A percentile compares a stretch with the other conserved stretches of the same genome.
These are phyloP conservation scores for Drosophila lacertosa DNA, from an alignment of 1,140 invertebrate species.

Conservation along the genomic window DNA sequence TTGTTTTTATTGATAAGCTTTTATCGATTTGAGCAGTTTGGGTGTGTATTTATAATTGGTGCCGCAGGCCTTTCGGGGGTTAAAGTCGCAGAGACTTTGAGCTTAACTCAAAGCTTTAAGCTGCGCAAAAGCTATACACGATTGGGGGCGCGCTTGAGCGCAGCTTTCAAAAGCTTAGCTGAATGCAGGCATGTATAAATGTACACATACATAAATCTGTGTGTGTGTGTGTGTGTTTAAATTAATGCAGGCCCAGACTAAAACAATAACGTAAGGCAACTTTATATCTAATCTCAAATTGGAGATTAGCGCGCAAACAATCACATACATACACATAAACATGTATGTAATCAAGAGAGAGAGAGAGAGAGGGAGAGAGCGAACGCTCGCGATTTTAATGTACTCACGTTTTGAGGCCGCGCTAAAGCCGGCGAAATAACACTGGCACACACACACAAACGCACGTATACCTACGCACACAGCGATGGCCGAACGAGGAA, in stretches of 20 bases:
- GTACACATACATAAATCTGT: background rate
- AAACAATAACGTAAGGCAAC: constrained; percentile 40
- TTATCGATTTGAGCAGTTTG: constrained; percentile 41
- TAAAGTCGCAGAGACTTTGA: constrained; percentile 29
- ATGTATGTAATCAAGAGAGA: background rate
- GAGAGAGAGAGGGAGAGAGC: background rate
- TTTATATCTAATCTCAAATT: constrained; percentile 72
- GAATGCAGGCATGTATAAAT: background rate
- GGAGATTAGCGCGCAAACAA: constrained; percentile 59
- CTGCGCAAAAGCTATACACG: background rate
- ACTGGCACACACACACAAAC: constrained; percentile 13
- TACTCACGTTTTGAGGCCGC: constrained; percentile 56
- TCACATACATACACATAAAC: constrained; percentile 32
- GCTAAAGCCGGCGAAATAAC: constrained; percentile 47
- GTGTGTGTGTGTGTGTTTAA: constrained; percentile 1
- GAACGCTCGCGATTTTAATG: constrained; percentile 13
- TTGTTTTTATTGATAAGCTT: constrained; percentile 39
- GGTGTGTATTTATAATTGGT: background rate
- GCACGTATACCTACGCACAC: constrained; percentile 15
- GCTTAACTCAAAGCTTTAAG: constrained; percentile 40
- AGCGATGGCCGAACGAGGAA: constrained; percentile 12
- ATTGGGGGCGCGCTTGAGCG: constrained; percentile 21
- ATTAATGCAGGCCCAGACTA: constrained; percentile 38
- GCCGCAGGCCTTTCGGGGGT: background rate
- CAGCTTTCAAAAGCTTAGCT: constrained; percentile 33